Conservation (phyloP, 2,113 vertebrate species). For the Oncorhynchus kisutch region DNA sequence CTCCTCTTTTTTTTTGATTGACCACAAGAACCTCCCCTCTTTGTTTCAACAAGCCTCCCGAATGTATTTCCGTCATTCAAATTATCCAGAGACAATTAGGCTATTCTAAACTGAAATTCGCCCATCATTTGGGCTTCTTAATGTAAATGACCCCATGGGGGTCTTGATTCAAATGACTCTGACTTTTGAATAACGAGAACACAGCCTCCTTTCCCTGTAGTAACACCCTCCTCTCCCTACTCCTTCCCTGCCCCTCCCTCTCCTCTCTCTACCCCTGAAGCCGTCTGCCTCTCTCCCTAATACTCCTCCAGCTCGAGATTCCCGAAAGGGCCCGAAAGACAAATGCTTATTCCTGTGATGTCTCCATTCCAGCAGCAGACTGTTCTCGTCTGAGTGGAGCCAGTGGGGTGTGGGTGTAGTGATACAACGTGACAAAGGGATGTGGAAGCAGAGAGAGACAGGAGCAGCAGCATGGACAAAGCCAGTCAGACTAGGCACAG, state of each 20-base stretch:
- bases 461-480: neutral
- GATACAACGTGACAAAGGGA: neutral
- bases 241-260: neutral
- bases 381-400: neutral
- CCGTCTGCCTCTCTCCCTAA: neutral
- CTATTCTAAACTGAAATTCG: neutral
- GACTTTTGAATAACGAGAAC: neutral
- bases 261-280: neutral
- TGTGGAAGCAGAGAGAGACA: neutral
- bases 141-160: neutral
- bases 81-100: neutral
- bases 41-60: neutral
- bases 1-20: neutral
- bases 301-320: neutral
- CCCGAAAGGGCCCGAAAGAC: neutral
- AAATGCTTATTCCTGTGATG: neutral
- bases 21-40: neutral
- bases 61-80: neutral
- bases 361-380: constrained; percentile 6
- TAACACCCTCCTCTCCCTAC: neutral
- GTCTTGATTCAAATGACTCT: neutral
- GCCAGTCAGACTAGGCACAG: neutral
- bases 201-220: neutral
- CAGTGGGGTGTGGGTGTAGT: neutral
- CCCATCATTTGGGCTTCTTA: neutral